A percentile compares a stretch with the other conserved stretches of the same genome.
phyloP scores from a whole-genome alignment of 2,888 invertebrate species.

The Tiliacea aurago region DNA sequence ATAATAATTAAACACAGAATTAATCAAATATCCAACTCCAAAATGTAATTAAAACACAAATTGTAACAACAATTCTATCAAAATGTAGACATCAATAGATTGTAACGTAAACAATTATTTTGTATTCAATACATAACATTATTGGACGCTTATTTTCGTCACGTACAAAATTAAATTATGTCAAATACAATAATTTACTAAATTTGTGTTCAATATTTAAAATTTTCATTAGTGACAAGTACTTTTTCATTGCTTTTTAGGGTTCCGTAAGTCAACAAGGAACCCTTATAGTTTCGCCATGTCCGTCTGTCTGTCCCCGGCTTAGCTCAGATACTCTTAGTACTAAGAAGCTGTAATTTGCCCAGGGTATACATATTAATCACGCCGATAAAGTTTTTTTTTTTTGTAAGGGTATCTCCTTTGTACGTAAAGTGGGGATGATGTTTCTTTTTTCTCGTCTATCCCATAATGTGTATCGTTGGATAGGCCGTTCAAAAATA shows the following conservation, averaged over 20 bases:
- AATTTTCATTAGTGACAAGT: background rate
- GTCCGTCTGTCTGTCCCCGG: too few species aligned
- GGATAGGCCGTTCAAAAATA: too few species aligned
- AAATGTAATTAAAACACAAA: slow-evolving; percentile 40
- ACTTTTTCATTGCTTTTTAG: background rate
- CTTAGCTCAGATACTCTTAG: too few species aligned
- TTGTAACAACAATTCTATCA: slow-evolving; percentile 12
- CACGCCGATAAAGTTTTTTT: too few species aligned
- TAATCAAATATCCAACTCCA: slow-evolving; percentile 22
- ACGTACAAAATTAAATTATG: slow-evolving; percentile 18
- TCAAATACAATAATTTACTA: slow-evolving; percentile 1
- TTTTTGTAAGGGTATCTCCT: too few species aligned
- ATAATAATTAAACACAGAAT: slow-evolving; percentile 13
- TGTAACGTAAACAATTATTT: slow-evolving; percentile 2
- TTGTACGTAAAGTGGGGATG: too few species aligned
- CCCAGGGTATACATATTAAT: too few species aligned
- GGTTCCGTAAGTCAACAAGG: too few species aligned
- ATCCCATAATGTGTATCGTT: too few species aligned
- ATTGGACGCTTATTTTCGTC: slow-evolving; percentile 4
- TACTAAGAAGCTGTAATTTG: too few species aligned
- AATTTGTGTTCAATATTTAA: slow-evolving; percentile 1
- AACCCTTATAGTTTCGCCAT: too few species aligned
- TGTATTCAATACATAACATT: slow-evolving; percentile 4
- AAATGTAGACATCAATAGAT: slow-evolving; percentile 7
- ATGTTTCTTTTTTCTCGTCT: too few species aligned